Conservation (phyloP, 2,888 invertebrate genomes). For the Ichneumoninae sp. region DNA sequence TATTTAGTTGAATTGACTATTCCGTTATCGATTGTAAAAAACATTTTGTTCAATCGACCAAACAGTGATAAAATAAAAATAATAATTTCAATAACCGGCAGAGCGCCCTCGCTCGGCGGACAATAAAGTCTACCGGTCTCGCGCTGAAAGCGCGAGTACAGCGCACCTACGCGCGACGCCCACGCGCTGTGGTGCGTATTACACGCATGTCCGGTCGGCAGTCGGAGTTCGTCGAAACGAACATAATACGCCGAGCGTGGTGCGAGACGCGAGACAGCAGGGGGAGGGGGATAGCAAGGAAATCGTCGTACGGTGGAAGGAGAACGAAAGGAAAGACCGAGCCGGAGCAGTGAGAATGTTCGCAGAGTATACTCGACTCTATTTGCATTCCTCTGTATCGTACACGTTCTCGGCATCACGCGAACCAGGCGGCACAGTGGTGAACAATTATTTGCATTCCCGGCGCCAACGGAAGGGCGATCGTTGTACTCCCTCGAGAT, state of each 20-base stretch:
- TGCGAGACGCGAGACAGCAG: conserved; percentile 28
- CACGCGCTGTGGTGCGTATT: conserved; percentile 33
- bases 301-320: conserved; percentile 13
- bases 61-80: not conserved
- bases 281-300: too few species aligned
- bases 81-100: not conserved
- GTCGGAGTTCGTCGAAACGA: conserved; percentile 25
- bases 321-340: conserved; percentile 7
- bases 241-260: conserved; percentile 32
- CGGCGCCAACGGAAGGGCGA: conserved; percentile 70
- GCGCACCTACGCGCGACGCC: conserved; percentile 37
- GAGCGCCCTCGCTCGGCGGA: not conserved
- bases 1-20: too few species aligned
- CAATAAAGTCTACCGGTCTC: conserved; percentile 19
- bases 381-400: conserved; percentile 79
- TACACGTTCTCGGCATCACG: conserved; percentile 69
- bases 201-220: conserved; percentile 29
- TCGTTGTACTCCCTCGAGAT: conserved; percentile 26
- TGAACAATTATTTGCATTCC: conserved; percentile 82
- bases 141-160: conserved; percentile 21
- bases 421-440: conserved; percentile 63
- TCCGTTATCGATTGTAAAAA: too few species aligned
- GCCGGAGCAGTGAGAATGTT: conserved; percentile 23
- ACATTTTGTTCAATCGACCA: too few species aligned
- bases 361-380: conserved; percentile 71